These are phyloP conservation scores for Amniataba percoides DNA, from an alignment of 2,797 vertebrate genomes.

Conservation along the genomic window DNA sequence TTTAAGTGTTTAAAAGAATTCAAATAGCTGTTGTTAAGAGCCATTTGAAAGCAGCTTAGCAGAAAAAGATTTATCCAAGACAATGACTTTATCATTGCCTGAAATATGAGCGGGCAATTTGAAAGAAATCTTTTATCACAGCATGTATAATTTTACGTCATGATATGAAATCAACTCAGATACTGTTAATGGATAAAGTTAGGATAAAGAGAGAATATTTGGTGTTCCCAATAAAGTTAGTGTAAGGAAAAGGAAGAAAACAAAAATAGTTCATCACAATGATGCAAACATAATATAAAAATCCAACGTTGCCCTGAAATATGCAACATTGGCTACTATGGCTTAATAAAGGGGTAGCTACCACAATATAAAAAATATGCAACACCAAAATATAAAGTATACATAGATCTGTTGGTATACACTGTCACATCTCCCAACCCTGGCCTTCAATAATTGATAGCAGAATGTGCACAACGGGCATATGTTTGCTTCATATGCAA, in stretches of 20 bases:
- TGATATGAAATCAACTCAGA: background rate
- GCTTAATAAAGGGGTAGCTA: background rate
- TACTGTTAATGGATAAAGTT: background rate
- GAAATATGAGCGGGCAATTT: background rate
- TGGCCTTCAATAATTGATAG: background rate
- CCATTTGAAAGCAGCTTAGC: background rate
- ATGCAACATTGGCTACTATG: background rate
- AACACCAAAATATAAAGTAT: background rate
- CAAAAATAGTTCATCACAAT: background rate
- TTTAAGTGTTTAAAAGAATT: background rate
- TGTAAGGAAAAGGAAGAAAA: background rate
- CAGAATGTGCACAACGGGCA: background rate
- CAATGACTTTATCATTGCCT: background rate
- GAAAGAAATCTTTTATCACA: background rate
- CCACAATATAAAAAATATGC: background rate
- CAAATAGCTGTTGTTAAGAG: background rate
- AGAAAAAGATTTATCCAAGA: conserved; percentile 11
- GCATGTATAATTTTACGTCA: background rate
- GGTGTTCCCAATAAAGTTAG: background rate
- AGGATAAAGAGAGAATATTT: background rate
- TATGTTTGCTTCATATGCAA: background rate
- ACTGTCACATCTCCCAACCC: background rate
- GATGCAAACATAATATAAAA: background rate
- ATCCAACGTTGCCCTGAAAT: background rate
- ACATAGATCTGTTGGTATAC: background rate